These are phyloP conservation scores for Poicephalus meyeri DNA, from an alignment of 2,113 vertebrate species.

Conservation along the genomic window DNA sequence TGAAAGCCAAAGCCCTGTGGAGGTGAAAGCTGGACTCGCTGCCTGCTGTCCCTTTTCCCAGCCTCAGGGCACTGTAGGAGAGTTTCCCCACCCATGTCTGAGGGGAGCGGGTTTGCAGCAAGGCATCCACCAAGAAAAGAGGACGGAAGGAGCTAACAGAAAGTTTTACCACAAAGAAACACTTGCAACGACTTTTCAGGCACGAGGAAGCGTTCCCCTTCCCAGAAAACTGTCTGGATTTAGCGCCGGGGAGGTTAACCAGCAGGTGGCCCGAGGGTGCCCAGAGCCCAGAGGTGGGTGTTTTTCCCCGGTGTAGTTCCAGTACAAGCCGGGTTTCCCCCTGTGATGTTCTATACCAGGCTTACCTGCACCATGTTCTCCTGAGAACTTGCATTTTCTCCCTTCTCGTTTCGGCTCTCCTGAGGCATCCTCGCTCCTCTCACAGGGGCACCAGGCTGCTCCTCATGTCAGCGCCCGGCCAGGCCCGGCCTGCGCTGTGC, in stretches of 20 bases:
- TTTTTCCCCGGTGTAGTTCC: rapidly evolving
- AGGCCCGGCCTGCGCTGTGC: too few species aligned
- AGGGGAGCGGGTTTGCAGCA: rapidly evolving
- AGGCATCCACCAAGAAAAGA: rapidly evolving
- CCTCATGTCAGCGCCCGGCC: background rate
- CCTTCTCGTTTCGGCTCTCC: rapidly evolving
- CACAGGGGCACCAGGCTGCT: background rate
- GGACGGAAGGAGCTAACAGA: rapidly evolving
- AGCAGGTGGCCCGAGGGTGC: rapidly evolving
- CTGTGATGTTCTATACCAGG: background rate
- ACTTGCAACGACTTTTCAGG: rapidly evolving
- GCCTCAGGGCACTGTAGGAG: rapidly evolving
- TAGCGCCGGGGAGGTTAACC: background rate
- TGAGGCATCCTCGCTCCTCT: background rate
- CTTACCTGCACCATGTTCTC: rapidly evolving
- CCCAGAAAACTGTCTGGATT: background rate
- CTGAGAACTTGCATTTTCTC: background rate
- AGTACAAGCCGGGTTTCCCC: rapidly evolving
- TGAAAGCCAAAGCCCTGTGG: rapidly evolving
- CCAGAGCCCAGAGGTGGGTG: rapidly evolving
- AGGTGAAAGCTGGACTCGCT: background rate
- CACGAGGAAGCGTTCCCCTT: rapidly evolving
- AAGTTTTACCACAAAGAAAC: background rate
- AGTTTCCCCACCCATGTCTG: rapidly evolving
- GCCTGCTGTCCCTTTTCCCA: rapidly evolving